phyloP scores from a whole-genome alignment of 2,888 invertebrate genomes.

The Ophion slaviceki region DNA sequence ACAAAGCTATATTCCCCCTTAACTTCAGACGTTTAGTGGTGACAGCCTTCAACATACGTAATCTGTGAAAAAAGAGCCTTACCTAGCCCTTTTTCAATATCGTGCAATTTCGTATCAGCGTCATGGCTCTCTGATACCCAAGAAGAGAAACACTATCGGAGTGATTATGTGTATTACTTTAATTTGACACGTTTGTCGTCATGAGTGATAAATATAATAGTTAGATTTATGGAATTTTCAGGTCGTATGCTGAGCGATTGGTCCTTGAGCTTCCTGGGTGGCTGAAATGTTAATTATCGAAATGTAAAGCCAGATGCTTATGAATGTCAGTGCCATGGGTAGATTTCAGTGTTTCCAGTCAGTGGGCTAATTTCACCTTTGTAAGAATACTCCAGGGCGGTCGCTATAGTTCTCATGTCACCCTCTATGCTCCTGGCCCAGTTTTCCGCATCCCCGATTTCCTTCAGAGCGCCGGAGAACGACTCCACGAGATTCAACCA shows the following conservation, averaged over 20 bases:
- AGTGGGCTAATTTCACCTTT: slow-evolving; percentile 85
- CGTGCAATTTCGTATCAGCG: no score
- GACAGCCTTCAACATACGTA: no score
- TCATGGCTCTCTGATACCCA: background rate
- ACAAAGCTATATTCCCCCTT: no score
- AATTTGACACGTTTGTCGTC: slow-evolving; percentile 5
- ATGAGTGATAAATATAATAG: background rate
- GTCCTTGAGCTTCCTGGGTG: slow-evolving; percentile 75
- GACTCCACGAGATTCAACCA: slow-evolving; percentile 97
- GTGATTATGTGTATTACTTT: background rate
- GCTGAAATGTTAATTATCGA: slow-evolving; percentile 68
- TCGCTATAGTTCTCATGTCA: slow-evolving; percentile 96
- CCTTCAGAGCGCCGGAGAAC: slow-evolving; percentile 95
- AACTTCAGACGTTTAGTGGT: no score
- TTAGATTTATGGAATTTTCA: slow-evolving; percentile 21
- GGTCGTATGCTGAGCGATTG: slow-evolving; percentile 34
- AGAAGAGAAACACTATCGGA: background rate
- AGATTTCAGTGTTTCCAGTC: background rate
- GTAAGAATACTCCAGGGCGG: slow-evolving; percentile 96
- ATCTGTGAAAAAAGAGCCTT: no score
- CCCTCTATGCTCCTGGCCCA: slow-evolving; percentile 99
- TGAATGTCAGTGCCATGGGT: background rate
- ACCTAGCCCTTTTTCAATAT: no score
- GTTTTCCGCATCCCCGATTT: slow-evolving; percentile 99
- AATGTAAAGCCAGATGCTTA: background rate